Percentiles rank a stretch among this genome's conserved stretches.
Evolutionary conservation across 1,140 invertebrate species (phyloP).

Genomic region (Halotydeus destructor): DNA sequence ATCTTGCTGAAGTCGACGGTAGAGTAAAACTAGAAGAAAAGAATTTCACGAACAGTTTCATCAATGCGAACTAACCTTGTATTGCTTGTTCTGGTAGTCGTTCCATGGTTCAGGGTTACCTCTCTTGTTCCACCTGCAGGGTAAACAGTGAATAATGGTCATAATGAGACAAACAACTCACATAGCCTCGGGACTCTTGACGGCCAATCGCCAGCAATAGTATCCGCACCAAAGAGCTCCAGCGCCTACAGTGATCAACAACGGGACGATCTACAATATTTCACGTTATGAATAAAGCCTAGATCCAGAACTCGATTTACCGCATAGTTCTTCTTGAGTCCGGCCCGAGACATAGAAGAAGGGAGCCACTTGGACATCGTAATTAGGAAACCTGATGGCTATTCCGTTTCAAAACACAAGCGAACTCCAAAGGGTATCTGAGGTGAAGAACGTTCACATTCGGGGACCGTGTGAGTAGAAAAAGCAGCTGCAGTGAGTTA

Average conservation of each 20-base stretch:
- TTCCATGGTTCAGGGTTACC: slow-evolving; percentile 54
- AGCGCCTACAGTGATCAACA: slow-evolving; percentile 43
- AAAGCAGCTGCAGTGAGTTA: too few species aligned
- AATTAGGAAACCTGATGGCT: too few species aligned
- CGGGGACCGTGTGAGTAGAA: too few species aligned
- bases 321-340: too few species aligned
- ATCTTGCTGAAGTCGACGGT: slow-evolving; percentile 4
- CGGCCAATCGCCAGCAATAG: slow-evolving; percentile 44
- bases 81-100: slow-evolving; percentile 49
- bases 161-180: slow-evolving; percentile 4
- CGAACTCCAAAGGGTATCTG: too few species aligned
- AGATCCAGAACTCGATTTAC: too few species aligned
- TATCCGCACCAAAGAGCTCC: slow-evolving; percentile 34
- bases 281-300: too few species aligned
- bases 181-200: slow-evolving; percentile 45
- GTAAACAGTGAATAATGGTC: not conserved
- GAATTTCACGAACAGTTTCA: not conserved
- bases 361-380: too few species aligned
- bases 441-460: too few species aligned
- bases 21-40: not conserved
- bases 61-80: slow-evolving; percentile 38
- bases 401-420: too few species aligned
- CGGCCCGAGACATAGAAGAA: too few species aligned
- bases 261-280: slow-evolving; percentile 55
- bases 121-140: slow-evolving; percentile 38